Conservation (phyloP, 2,113 vertebrate genomes). For the Brachypteracias leptosomus region DNA sequence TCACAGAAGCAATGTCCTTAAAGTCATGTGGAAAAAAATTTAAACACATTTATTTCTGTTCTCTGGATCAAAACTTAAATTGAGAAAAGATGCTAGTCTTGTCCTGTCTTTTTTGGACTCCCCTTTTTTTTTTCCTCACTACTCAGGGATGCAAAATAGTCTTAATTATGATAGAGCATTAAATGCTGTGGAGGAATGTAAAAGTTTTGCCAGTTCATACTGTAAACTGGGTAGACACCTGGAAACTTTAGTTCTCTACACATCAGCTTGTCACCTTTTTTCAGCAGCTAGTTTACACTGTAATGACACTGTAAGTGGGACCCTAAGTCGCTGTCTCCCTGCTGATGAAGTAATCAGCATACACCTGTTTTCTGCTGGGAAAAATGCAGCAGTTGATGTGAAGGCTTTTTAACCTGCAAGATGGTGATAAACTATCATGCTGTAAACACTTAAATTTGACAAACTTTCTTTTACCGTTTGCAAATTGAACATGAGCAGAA, state of each 20-base stretch:
- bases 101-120: not conserved
- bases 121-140: not conserved
- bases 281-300: constrained; percentile 50
- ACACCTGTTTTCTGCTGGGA: constrained; percentile 76
- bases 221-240: constrained; percentile 48
- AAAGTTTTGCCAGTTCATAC: not conserved
- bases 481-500: constrained; percentile 65
- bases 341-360: constrained; percentile 69
- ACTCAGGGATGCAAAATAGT: not conserved
- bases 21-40: not conserved
- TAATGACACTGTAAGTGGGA: constrained; percentile 61
- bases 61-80: not conserved
- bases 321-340: constrained; percentile 50
- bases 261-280: constrained; percentile 60
- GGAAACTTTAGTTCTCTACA: constrained; percentile 55
- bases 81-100: not conserved
- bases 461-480: constrained; percentile 69
- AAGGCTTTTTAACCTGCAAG: constrained; percentile 66
- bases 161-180: not conserved
- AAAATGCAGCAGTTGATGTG: constrained; percentile 46
- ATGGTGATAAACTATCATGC: constrained; percentile 63
- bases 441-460: constrained; percentile 65
- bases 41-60: not conserved
- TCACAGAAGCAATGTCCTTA: not conserved
- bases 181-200: constrained; percentile 6